A percentile compares a stretch with the other conserved stretches of the same genome.
Evolutionary conservation across 2,888 invertebrate species (phyloP).

Genomic region (Diadegma fenestrale): DNA sequence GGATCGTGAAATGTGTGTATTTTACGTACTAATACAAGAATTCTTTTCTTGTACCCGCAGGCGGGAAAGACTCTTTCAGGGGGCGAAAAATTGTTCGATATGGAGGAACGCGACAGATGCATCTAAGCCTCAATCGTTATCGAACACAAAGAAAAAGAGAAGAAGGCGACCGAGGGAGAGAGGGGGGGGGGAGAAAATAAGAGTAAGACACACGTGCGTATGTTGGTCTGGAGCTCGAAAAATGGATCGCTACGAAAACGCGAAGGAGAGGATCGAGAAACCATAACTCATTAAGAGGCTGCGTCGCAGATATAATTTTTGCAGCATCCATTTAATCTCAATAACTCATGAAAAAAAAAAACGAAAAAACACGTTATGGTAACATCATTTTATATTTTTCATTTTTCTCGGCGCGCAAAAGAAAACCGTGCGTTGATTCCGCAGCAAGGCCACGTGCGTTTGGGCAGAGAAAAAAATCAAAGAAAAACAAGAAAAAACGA

Average conservation of each 20-base stretch:
- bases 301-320: not conserved
- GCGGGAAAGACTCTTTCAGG: not conserved
- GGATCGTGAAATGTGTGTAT: conserved; percentile 27
- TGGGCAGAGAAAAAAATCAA: not conserved
- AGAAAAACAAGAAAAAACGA: conserved; percentile 6
- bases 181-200: not conserved
- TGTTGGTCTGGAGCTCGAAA: not conserved
- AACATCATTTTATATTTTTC: not conserved
- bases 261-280: not conserved
- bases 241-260: not conserved
- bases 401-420: not conserved
- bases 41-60: conserved; percentile 11
- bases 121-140: conserved; percentile 25
- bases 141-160: not conserved
- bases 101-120: conserved; percentile 35
- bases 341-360: not conserved
- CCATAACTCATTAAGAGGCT: not conserved
- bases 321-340: not conserved
- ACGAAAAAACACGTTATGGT: not conserved
- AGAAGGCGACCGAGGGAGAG: conserved; percentile 1
- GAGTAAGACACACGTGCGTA: not conserved
- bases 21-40: conserved; percentile 15
- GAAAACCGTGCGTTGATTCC: not conserved
- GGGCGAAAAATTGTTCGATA: conserved; percentile 20
- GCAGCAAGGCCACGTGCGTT: conserved; percentile 1